phyloP scores from a whole-genome alignment of 2,888 invertebrate species.

The Eupelmus urozonus region DNA sequence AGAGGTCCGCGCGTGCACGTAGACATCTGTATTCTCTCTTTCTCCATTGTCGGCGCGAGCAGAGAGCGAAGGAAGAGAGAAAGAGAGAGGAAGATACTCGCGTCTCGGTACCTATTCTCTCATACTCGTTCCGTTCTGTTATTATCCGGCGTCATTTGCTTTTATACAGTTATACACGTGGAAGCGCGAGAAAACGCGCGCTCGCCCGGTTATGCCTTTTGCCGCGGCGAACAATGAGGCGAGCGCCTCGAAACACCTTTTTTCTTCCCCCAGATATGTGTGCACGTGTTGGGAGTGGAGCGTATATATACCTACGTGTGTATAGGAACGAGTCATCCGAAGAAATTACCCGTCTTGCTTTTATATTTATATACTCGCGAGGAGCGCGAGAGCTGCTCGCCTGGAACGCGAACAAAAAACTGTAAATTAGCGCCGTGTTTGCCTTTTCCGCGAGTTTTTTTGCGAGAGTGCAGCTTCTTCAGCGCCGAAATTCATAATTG shows the following conservation, averaged over 20 bases:
- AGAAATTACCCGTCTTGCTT: conserved; percentile 28
- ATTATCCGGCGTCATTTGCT: conserved; percentile 54
- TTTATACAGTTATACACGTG: conserved; percentile 53
- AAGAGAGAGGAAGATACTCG: conserved; percentile 8
- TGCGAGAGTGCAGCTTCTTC: too few relatives aligned
- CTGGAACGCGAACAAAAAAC: not conserved
- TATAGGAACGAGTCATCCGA: conserved; percentile 27
- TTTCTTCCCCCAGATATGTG: not conserved
- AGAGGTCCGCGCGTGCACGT: conserved; percentile 6
- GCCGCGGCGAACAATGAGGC: conserved; percentile 41
- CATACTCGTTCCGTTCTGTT: conserved; percentile 39
- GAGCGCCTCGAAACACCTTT: conserved; percentile 27
- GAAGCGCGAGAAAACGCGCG: conserved; percentile 51
- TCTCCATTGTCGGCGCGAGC: not conserved
- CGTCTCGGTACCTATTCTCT: conserved; percentile 20
- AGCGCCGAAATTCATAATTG: conserved; percentile 7
- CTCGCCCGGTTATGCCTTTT: conserved; percentile 16
- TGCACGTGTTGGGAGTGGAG: not conserved
- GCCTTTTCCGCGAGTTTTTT: not conserved
- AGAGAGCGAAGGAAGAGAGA: not conserved
- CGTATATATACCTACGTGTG: not conserved
- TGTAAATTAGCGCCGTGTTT: conserved; percentile 24
- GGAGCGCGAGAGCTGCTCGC: conserved; percentile 7
- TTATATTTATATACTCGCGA: conserved; percentile 11
- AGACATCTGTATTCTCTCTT: conserved; percentile 30